phyloP scores from a whole-genome alignment of 2,113 vertebrate genomes.

The Pelecanus crispus region DNA sequence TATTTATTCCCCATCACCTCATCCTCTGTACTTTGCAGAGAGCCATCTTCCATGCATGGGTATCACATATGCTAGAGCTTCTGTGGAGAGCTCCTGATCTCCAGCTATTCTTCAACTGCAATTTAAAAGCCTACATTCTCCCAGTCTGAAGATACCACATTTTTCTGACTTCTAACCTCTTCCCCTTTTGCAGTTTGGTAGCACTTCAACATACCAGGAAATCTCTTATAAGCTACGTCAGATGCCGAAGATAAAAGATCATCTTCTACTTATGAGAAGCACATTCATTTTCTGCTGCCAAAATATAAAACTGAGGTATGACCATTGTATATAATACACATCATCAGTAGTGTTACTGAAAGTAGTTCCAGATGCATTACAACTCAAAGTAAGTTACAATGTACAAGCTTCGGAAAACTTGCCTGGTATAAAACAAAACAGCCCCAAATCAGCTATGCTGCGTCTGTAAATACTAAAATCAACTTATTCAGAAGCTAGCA shows the following conservation, averaged over 20 bases:
- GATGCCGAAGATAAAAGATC: not conserved
- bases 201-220: not conserved
- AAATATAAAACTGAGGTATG: not conserved
- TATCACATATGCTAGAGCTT: not conserved
- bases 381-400: not conserved
- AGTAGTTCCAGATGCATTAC: not conserved
- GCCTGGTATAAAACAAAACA: not conserved
- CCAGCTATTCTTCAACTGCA: not conserved
- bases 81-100: not conserved
- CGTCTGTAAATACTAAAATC: not conserved
- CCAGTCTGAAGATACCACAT: not conserved
- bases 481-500: not conserved
- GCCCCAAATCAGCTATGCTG: not conserved
- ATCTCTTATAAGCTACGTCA: not conserved
- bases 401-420: not conserved
- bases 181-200: not conserved
- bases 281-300: not conserved
- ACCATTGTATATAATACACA: not conserved
- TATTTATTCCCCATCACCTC: not conserved
- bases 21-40: not conserved
- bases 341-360: not conserved
- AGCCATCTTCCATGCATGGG: rapidly evolving
- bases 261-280: not conserved
- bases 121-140: not conserved
- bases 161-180: not conserved